Base-by-base conservation (phyloP, 2,113 vertebrate species). In the Okapia johnstoni region DNA sequence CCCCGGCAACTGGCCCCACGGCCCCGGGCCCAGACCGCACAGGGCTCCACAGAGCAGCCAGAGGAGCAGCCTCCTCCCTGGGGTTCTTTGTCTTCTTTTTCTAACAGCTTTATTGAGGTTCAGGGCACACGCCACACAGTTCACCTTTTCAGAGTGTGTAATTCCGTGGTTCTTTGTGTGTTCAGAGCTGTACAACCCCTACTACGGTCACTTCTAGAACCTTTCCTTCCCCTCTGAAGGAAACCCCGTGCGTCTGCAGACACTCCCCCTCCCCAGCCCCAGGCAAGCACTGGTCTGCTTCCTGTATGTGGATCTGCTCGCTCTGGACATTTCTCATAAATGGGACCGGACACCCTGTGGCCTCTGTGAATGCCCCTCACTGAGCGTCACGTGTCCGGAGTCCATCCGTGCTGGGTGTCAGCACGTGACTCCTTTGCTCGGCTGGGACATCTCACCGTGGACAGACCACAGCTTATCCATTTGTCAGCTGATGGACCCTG, bases 191-290 rank as follows among this genome's bases (percentile, higher is more conserved):
- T 5, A 3, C n/a, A 30, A 1, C 17, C 4, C 2, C 16, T 40
- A n/a, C 43, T n/a, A 33, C 13, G 17, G 2, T 70, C 33, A 30
- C 58, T 23, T 17, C 33, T 43, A 84, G 61, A 40, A 14, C 11
- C 0, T 73, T 23, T 40, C 21, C 4, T 3, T 36, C 46, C 1
- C 16, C 48, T 13, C 12, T 10, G 5, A 21, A 77, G 57, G 76
- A 63, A 21, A 23, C 40, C 50, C 17, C 0, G 0, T 7, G 25
- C 6, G 13, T 48, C 2, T 0, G 4, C 3, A 0, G 21, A 28
- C 48, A 14, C 36, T 7, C 17, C 48, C n/a, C 46, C 30, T n/a
- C 28, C 21, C 6, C 7, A 2, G 19, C 6, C 86, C n/a, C n/a
- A 2, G 26, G 28, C 2, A 2, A 12, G 77, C 17, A 28, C 63